Evolutionary conservation across 2,113 vertebrate genomes (phyloP), one percentile per base, ranked within the genome.

Genomic region (Clarias gariepinus): DNA sequence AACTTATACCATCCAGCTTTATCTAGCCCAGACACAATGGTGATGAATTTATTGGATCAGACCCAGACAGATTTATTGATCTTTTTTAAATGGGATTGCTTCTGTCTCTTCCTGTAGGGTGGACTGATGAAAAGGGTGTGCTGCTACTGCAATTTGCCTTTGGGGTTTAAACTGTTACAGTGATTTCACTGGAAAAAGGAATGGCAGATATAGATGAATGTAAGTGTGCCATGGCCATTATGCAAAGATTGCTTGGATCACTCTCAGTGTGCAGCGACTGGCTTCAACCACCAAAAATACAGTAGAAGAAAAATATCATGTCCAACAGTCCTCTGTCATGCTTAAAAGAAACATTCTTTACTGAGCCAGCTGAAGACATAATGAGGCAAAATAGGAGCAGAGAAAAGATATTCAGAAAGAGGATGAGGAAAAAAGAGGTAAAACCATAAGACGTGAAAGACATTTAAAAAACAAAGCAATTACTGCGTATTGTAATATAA

Each of bases 331-430:
- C 88, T 80, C 66, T 89, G 85, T 66, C 66, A 83, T 5, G 41
- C 87, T 77, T 90, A 82, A 88, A 90, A 87, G 88, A 90, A 86
- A 80, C 36, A 88, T 73, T 81, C 81, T 79, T 90, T 90, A 69
- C 78, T 77, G 79, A 81, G 81, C 85, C 85, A 80, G 61, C 86
- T 81, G 64, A 87, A 89, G 60, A 81, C 87, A 88, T 89, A 87
- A 88, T 89, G 79, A 89, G 88, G 58, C 64, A 81, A 81, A 82
- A 16, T 81, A 60, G n/a, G 30, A 57, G 61, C 2, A 21, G 52
- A 36, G 30, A 68, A 41, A 47, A 68, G 23, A 79, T 15, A 19
- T 47, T 23, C 61, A 53, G 19, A 57, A 52, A 69, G 19, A 52
- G 61, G 52, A 60, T 18, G 9, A 58, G 30, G 25, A 84, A 57